Evolutionary conservation across 2,888 invertebrate genomes (phyloP), one percentile per base, ranked within the genome.

Genomic region (Drosophila quinaria): DNA sequence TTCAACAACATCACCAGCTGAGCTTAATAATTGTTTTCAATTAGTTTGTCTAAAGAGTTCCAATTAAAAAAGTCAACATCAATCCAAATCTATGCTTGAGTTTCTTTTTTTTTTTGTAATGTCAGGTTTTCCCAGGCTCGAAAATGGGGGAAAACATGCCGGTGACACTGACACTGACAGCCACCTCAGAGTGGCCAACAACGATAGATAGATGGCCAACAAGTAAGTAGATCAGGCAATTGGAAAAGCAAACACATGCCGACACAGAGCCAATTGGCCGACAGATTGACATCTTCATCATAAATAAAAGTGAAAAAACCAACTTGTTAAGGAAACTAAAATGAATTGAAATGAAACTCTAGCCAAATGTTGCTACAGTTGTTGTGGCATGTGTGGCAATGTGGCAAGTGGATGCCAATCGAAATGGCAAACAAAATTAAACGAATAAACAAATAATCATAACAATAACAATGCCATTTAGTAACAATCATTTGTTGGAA

Each of bases 211-310:
- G 35, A 35, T 50, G 25, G 61, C 58, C 59, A 74, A 62, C 61
- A 74, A 64, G 49, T 65, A 74, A 64, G 49, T 65, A 44, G 70
- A 65, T 39, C 68, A 61, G 75, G 64, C 74, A 90, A 84, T 81
- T 89, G 85, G 73, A 83, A 83, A 76, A 77, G 72, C 88, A 88
- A 89, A 87, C 77, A 90, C 69, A 81, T 71, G 84, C 79, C 79
- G 84, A 81, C 81, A 64, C 15, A 52, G 42, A 60, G 51, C 41
- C 78, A 72, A 71, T 63, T 70, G 76, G 66, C 80, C 62, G 62
- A 39, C 51, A 76, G 91, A 91, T 91, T 91, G 90, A 91, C 91
- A 91, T 90, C 90, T 91, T 89, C 85, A 90, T 90, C 87, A 90
- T 91, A 90, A 90, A 91, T 91, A 90, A 90, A 87, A 90, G 90